Percentiles rank a stretch among this genome's conserved stretches.
phyloP scores from a whole-genome alignment of 2,888 invertebrate genomes.

The Chrysopilus asiliformis region DNA sequence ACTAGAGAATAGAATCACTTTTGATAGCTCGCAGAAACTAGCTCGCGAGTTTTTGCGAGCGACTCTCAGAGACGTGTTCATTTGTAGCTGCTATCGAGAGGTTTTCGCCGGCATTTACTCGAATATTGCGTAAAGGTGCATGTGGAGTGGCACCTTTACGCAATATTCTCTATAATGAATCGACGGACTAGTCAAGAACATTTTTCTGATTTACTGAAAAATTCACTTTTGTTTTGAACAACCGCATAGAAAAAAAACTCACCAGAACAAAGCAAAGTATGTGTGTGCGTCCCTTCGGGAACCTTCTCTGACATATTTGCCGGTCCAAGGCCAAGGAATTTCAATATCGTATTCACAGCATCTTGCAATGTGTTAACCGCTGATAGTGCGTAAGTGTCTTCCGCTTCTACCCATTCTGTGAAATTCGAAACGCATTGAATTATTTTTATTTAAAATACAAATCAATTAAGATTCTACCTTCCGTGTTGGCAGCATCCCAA shows the following conservation, averaged over 20 bases:
- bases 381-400: constrained; percentile 85
- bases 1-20: too few relatives aligned
- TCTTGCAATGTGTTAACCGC: constrained; percentile 65
- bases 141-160: background rate
- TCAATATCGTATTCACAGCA: constrained; percentile 69
- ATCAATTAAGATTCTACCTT: constrained; percentile 24
- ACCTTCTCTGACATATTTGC: constrained; percentile 76
- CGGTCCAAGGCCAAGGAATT: constrained; percentile 71
- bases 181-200: too few relatives aligned
- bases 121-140: too few relatives aligned
- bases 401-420: constrained; percentile 50
- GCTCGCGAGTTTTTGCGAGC: too few relatives aligned
- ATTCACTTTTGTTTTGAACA: too few relatives aligned
- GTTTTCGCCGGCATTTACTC: too few relatives aligned
- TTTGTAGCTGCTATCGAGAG: too few relatives aligned
- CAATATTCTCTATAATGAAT: too few relatives aligned
- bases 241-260: constrained; percentile 14
- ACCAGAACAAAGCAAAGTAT: constrained; percentile 70
- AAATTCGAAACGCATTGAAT: constrained; percentile 1
- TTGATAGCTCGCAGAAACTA: too few relatives aligned
- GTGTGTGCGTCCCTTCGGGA: constrained; percentile 67
- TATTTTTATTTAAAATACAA: background rate
- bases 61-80: too few relatives aligned
- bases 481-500: constrained; percentile 61
- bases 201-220: too few relatives aligned